These are phyloP conservation scores for Ceratina japonica DNA, from an alignment of 1,140 invertebrate species.

Conservation along the genomic window DNA sequence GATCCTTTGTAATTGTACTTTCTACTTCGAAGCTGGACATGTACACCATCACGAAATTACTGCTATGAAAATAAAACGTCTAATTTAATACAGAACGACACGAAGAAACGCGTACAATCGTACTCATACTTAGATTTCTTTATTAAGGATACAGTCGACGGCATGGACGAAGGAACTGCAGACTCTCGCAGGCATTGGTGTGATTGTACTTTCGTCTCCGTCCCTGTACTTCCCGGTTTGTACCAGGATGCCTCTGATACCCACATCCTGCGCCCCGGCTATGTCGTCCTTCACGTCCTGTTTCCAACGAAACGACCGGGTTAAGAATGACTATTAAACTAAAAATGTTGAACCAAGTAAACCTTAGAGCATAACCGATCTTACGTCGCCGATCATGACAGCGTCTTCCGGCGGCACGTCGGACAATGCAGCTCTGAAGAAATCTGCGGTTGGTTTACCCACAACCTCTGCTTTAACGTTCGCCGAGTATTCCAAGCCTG, in stretches of 20 bases:
- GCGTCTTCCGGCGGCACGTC: constrained; percentile 82
- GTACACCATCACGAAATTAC: constrained; percentile 60
- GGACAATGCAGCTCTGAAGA: constrained; percentile 86
- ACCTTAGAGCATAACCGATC: no score
- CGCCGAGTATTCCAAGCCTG: constrained; percentile 89
- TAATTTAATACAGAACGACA: constrained; percentile 66
- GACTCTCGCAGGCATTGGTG: constrained; percentile 80
- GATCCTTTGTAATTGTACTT: constrained; percentile 55
- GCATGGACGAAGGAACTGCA: constrained; percentile 84
- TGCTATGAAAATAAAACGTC: constrained; percentile 68
- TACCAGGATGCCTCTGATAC: constrained; percentile 88
- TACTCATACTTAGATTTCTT: constrained; percentile 57
- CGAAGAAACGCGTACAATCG: not conserved
- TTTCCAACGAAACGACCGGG: constrained; percentile 59
- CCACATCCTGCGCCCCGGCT: constrained; percentile 85
- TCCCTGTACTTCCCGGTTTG: constrained; percentile 91
- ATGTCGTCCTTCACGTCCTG: constrained; percentile 92
- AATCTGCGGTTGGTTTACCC: constrained; percentile 88
- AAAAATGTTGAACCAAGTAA: no score
- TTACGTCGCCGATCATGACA: constrained; percentile 95
- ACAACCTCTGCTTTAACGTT: constrained; percentile 85
- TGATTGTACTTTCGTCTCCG: constrained; percentile 83
- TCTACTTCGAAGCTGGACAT: constrained; percentile 52
- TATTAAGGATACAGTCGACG: constrained; percentile 82
- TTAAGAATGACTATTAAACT: no score